Base-by-base conservation (phyloP, 2,888 invertebrate species). In the Tetragonula carbonaria region DNA sequence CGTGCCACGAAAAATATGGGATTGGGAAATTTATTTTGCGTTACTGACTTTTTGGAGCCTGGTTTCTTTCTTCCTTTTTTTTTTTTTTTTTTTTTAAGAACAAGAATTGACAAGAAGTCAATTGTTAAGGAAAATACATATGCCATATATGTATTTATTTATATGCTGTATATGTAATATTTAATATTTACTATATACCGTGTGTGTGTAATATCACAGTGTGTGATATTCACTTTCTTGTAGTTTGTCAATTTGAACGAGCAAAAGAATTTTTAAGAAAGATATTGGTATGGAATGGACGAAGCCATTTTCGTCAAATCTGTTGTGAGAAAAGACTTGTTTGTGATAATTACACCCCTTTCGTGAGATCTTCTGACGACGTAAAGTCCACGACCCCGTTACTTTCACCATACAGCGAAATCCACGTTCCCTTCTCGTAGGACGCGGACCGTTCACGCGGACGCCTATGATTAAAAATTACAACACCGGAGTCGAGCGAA, bases 391-490 rank as follows among this genome's bases (percentile, higher is more conserved):
- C 75, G 73, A 76, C 55, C 79, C 78, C 38, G 73, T 81, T 85
- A 85, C 85, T 85, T 85, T 85, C 85, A 85, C 81, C 50, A n/a
- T 51, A 14, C 13, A 62, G 59, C 51, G 51, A 70, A 51, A 53
- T 45, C 55, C 38, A 23, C 67, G n/a, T 71, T 76, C 82, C 63
- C 72, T 21, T 72, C 38, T 66, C 5, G 66, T 59, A 78, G 62
- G 68, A 73, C 23, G 23, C 23, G 23, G 23, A 73, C 23, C 45
- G 57, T n/a, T 76, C 72, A n/a, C 73, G 74, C 70, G 63, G 63
- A 63, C 59, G 59, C 23, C 45, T 59, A n/a, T 23, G 75, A 84
- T 85, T 77, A 84, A 85, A 84, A 76, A 84, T 80, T 75, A 65
- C 75, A 62, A 78, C 66, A 74, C 33, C 23, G 59, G 45, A 74